Evolutionary conservation across 2,113 vertebrate species (phyloP).

Genomic region (Cheilinus undulatus): DNA sequence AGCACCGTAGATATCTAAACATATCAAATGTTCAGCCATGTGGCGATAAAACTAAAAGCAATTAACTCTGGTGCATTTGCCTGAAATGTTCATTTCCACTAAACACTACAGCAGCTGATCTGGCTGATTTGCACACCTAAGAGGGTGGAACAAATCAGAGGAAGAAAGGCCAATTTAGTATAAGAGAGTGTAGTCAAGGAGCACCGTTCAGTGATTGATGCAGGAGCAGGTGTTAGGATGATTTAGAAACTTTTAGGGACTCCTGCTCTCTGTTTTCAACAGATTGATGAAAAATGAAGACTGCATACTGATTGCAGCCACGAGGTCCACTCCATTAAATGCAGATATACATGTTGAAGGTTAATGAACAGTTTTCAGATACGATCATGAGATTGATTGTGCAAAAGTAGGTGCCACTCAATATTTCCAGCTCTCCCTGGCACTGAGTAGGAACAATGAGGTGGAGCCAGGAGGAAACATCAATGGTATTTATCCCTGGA

Average conservation of each 20-base stretch:
- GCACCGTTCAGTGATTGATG: neutral
- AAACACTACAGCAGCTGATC: slow-evolving; percentile 11
- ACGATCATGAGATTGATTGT: slow-evolving; percentile 12
- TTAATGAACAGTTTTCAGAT: slow-evolving; percentile 18
- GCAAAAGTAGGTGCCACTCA: neutral
- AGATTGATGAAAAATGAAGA: neutral
- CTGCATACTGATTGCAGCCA: neutral
- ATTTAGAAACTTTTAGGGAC: neutral
- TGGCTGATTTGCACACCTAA: slow-evolving; percentile 5
- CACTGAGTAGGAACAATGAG: slow-evolving; percentile 5
- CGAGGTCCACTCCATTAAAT: neutral
- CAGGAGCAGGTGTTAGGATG: slow-evolving; percentile 3
- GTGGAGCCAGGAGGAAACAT: slow-evolving; percentile 14
- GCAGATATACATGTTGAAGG: neutral
- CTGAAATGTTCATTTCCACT: neutral
- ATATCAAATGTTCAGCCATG: neutral
- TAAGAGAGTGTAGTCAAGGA: neutral
- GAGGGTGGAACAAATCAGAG: slow-evolving; percentile 20
- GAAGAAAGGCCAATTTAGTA: neutral
- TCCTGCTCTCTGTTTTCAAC: neutral
- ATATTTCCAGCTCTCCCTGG: slow-evolving; percentile 7
- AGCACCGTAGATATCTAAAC: neutral
- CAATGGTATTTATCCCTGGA: slow-evolving; percentile 13
- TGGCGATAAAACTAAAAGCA: neutral
- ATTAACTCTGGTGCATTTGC: neutral